phyloP scores from a whole-genome alignment of 2,888 invertebrate species.

The Athetis lepigone region DNA sequence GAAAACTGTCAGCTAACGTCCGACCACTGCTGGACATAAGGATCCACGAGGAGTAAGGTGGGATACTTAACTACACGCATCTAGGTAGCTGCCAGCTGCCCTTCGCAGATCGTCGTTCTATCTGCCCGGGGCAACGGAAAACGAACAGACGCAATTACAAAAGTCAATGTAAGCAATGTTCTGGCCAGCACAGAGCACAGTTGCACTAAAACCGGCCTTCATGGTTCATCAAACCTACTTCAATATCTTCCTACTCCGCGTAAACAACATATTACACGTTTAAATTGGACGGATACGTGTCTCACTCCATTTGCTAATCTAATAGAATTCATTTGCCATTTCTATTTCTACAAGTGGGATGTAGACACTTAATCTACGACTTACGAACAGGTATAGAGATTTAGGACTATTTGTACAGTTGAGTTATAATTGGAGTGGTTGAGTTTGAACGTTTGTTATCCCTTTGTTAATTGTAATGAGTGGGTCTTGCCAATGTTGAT shows the following conservation, averaged over 20 bases:
- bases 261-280: slow-evolving; percentile 17
- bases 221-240: background rate
- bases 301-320: slow-evolving; percentile 17
- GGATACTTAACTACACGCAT: no score
- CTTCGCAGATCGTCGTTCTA: no score
- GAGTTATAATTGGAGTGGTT: slow-evolving; percentile 10
- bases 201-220: background rate
- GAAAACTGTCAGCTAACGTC: no score
- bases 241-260: slow-evolving; percentile 11
- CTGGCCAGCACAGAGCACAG: background rate
- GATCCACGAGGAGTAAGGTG: no score
- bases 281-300: slow-evolving; percentile 23
- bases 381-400: background rate
- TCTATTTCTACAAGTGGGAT: background rate
- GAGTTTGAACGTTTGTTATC: slow-evolving; percentile 8
- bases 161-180: no score
- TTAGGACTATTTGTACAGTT: slow-evolving; percentile 5
- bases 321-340: slow-evolving; percentile 17
- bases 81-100: no score
- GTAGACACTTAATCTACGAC: slow-evolving; percentile 1
- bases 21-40: no score
- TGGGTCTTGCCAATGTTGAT: background rate
- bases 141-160: no score
- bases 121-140: no score
- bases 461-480: background rate